Base-by-base conservation (phyloP, 2,113 vertebrate genomes). In the Gymnorhina tibicen region DNA sequence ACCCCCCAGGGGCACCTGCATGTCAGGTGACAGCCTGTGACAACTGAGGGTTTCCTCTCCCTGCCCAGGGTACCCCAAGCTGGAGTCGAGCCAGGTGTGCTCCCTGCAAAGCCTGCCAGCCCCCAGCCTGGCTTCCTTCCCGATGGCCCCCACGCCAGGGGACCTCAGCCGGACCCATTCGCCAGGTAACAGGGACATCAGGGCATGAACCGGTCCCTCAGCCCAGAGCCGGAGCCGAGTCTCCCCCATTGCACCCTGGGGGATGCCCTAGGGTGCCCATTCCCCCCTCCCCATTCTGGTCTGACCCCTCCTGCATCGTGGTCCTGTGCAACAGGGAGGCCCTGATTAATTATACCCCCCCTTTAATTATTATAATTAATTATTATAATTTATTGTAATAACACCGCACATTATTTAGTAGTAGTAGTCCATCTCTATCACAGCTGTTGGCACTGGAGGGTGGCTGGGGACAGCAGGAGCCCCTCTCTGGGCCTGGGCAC, bases 101-200 rank as follows among this genome's bases (percentile, higher is more conserved):
- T 93, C 91, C 85, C 86, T 96, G 44, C 91, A 85, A 39, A 94
- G 90, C 83, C 94, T 98, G 50, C 79, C 97, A 1, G 94, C 96
- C 47, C 64, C 97, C 5, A 49, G 96, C 44, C 96, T 98, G 35
- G 90, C 98, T 73, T 97, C 98, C 12, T 98, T 98, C 92, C 98
- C 98, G 42, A 87, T 93, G 26, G 92, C 94, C 32, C 95, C 93
- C 13, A 56, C n/a, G 2, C 97, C 97, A 0, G 98, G 97, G 37
- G 97, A 97, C 76, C 95, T 98, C 11, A 97, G 97, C 8, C 86
- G 11, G 79, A 97, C 96, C 70, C 98, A 98, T 63, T 98, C 97
- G 0, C 98, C 98, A 93, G 98, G 99, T 99, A 96, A 98, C 41
- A 24, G 53, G 52, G 42, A 32, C 49, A 26, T 6, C 0, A 5